Base-by-base conservation (phyloP, 2,797 vertebrate species). In the Bradypus variegatus region DNA sequence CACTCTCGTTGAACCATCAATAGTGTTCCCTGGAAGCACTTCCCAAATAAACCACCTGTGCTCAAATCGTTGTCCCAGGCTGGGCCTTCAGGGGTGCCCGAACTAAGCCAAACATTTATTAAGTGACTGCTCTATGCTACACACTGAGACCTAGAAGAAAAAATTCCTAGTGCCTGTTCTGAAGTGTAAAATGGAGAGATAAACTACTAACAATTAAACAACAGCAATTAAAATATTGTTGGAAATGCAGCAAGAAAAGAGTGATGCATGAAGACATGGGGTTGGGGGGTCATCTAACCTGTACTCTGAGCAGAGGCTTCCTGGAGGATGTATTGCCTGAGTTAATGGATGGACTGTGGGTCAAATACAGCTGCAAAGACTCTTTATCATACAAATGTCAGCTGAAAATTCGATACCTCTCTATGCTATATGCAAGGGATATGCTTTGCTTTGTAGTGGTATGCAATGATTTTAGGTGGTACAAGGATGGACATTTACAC, bases 231-330 rank as follows among this genome's bases (percentile, higher is more conserved):
- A 92, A 72, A 50, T 88, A 62, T 41, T 73, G 13, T 91, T 79
- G 83, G n/a, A 90, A 48, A 80, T 38, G 41, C n/a, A 38, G 60
- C 76, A 94, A 94, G 72, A 92, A 90, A 3, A 72, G n/a, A 88
- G 1, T 60, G 60, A 86, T 76, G 11, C 25, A 15, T 65, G 29
- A 94, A 77, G 25, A 81, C 25, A 81, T 45, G 14, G 13, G 1
- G 41, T 2, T 19, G 80, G 77, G 36, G 16, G 70, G 23, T 82
- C 88, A 75, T 13, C 4, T 89, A 75, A 69, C 11, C 41, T 70
- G 53, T 62, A 53, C 45, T 45, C 62, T 19, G 41, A 21, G 10
- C 41, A 76, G 31, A 7, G 58, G 41, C n/a, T 87, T 86, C 50
- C 64, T 69, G 8, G 60, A 91, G 19, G 50, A 53, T 78, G 4